Evolutionary conservation across 2,797 vertebrate genomes (phyloP), one percentile per base, ranked within the genome.

Genomic region (Morus bassanus): DNA sequence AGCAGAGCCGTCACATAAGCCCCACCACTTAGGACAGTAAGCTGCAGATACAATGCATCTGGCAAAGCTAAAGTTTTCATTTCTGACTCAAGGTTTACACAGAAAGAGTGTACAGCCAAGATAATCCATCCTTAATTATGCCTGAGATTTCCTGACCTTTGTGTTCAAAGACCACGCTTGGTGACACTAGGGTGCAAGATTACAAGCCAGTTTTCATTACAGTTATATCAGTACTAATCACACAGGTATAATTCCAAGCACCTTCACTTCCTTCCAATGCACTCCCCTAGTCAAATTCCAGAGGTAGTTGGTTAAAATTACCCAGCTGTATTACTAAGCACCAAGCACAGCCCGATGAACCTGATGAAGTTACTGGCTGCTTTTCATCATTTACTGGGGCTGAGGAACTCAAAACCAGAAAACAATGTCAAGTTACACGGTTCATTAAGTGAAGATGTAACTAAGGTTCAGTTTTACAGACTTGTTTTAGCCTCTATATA

Each of bases 51-150:
- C 3, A 22, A 10, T 3, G 7, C 27, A 37, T 21, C 25, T 56
- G 43, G 46, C 59, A 91, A 67, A 79, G 48, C 18, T 59, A 21
- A 61, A 79, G 48, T 48, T 80, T 89, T 59, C 1, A 1, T 64
- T 91, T 94, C 74, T 43, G 21, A 73, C 53, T 84, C 68, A 51
- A 81, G 61, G 59, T 76, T 89, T 89, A 90, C 65, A 85, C 33
- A 76, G 85, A 79, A 78, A 75, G 53, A 14, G 11, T 33, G 39
- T 75, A 61, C 45, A 69, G 81, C 72, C 68, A 91, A 92, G 65
- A 92, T 54, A 93, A 96, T 53, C 57, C 64, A 59, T 35, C 68
- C 43, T 87, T 91, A 92, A 77, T 78, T 94, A 76, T n/a, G 41
- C 6, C 10, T 59, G 33, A 89, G 74, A 88, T 48, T 83, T 95